Evolutionary conservation across 2,797 vertebrate genomes (phyloP).

Genomic region (Typhlichthys eigenmanni): DNA sequence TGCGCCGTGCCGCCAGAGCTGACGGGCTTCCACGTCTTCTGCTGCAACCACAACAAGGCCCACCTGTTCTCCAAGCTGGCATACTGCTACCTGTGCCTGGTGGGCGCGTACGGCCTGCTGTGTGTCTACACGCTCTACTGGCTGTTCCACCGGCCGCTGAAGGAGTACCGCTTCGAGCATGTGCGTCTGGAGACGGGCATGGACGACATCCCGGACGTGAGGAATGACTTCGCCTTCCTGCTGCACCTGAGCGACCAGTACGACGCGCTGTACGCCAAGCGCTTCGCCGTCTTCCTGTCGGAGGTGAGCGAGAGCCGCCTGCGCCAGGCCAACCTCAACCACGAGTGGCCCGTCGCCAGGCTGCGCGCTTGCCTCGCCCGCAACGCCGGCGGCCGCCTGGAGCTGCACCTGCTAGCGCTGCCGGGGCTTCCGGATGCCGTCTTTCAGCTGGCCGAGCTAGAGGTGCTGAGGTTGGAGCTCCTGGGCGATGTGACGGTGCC

Average conservation of each 20-base stretch:
- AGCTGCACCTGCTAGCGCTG: conserved; percentile 85
- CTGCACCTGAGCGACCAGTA: conserved; percentile 90
- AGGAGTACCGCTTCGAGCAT: conserved; percentile 85
- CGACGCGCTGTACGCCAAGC: conserved; percentile 87
- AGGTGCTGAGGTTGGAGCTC: conserved; percentile 86
- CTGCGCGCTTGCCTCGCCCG: conserved; percentile 78
- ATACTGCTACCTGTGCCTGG: conserved; percentile 87
- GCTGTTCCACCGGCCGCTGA: conserved; percentile 88
- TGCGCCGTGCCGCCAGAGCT: conserved; percentile 84
- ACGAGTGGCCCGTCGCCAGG: conserved; percentile 86
- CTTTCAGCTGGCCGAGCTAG: conserved; percentile 83
- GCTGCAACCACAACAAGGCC: conserved; percentile 91
- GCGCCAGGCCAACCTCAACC: conserved; percentile 88
- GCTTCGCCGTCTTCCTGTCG: conserved; percentile 89
- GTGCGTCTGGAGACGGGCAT: conserved; percentile 88
- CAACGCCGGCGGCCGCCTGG: conserved; percentile 75
- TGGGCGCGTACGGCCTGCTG: conserved; percentile 84
- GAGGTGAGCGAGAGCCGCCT: conserved; percentile 89
- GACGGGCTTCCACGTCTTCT: conserved; percentile 86
- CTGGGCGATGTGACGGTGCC: conserved; percentile 82
- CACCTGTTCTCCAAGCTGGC: conserved; percentile 90
- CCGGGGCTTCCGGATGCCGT: conserved; percentile 85
- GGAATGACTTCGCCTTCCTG: conserved; percentile 92
- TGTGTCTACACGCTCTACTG: conserved; percentile 90
- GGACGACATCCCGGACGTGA: conserved; percentile 88